phyloP scores from a whole-genome alignment of 2,888 invertebrate species.

The Chromoteleia sp. region DNA sequence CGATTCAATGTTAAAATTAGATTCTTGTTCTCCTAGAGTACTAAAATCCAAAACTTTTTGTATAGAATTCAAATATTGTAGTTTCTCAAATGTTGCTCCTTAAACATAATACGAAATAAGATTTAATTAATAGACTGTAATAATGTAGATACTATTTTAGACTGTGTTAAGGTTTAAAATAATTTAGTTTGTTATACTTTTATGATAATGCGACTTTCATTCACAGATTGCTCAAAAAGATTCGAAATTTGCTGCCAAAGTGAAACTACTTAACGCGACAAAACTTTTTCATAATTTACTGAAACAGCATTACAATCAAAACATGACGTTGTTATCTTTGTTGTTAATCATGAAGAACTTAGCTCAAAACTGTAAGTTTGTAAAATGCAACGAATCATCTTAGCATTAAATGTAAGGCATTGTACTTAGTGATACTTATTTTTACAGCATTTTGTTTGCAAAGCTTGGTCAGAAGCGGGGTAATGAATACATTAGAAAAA shows the following conservation, averaged over 20 bases:
- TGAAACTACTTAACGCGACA: conserved; percentile 87
- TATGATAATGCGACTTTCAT: background rate
- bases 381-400: conserved; percentile 1
- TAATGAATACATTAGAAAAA: conserved; percentile 87
- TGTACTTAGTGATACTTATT: background rate
- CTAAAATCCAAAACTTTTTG: too few relatives aligned
- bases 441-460: conserved; percentile 83
- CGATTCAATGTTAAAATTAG: too few relatives aligned
- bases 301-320: conserved; percentile 87
- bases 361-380: conserved; percentile 86
- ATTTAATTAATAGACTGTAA: too few relatives aligned
- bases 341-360: conserved; percentile 87
- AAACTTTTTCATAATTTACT: conserved; percentile 88
- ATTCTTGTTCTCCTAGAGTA: too few relatives aligned
- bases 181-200: too few relatives aligned
- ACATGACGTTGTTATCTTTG: conserved; percentile 86
- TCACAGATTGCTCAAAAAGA: conserved; percentile 83
- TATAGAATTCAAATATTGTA: too few relatives aligned
- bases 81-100: too few relatives aligned
- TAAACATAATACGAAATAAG: too few relatives aligned
- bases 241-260: conserved; percentile 89
- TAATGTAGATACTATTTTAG: too few relatives aligned
- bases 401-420: background rate
- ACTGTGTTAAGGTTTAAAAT: too few relatives aligned
- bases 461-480: conserved; percentile 87